Base-by-base conservation (phyloP, 2,113 vertebrate genomes). In the Athene noctua region DNA sequence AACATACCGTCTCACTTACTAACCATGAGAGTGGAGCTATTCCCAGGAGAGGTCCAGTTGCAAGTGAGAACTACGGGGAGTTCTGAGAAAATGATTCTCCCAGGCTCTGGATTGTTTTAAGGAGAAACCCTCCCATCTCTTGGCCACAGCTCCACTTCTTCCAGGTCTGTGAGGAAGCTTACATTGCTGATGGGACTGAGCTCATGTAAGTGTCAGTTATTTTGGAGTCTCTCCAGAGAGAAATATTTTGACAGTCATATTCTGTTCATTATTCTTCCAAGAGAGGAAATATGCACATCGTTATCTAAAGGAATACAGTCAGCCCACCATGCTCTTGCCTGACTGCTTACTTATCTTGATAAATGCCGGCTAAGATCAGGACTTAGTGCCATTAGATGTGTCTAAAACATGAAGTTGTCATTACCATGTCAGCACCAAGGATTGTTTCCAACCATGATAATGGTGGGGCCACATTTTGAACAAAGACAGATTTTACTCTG, bases 331-430 rank as follows among this genome's bases (percentile, higher is more conserved):
- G 90, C 92, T 96, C 75, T 63, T 86, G 87, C 85, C 79, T 90
- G 87, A 47, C 93, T 93, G 54, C 90, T 94, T 13, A 82, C 94
- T 97, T 97, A 95, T 97, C 97, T 95, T 97, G 97, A 98, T 97
- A 97, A 96, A 94, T 95, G 90, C 86, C 3, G 22, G 96, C 92
- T 91, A 95, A 96, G 94, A 97, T 93, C 95, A 88, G 93, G 94
- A 92, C 94, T 96, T 78, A 87, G 92, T 95, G 92, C 88, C 96
- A 94, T 96, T 92, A 94, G 96, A 97, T 58, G 83, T 82, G 84
- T 94, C 96, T 96, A 95, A 95, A 97, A 96, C 94, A 92, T 71
- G 95, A 94, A 96, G 94, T 91, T 97, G 96, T 96, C 96, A 92
- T 96, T 96, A 96, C 94, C 13, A 4, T 91, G 95, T 97, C 95